Conservation (phyloP, 1,140 invertebrate genomes). For the Adelges cooleyi region DNA sequence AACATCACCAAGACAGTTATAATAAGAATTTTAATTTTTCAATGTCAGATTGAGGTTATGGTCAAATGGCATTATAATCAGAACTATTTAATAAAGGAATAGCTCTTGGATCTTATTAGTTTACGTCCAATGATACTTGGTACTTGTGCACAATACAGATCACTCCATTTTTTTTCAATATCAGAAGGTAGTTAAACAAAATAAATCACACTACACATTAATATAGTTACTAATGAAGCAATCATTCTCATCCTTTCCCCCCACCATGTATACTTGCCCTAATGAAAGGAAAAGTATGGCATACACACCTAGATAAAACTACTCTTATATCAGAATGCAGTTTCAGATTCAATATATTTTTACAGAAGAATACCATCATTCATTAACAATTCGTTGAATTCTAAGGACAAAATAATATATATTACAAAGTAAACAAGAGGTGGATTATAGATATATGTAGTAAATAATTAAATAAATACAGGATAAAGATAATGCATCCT, state of each 20-base stretch:
- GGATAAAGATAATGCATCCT: not conserved
- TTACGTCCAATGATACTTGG: too few relatives aligned
- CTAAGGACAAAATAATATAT: conserved; percentile 15
- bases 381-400: not conserved
- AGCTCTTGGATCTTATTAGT: not conserved
- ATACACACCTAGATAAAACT: conserved; percentile 17
- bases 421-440: not conserved
- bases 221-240: not conserved
- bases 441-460: not conserved
- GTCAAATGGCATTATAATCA: not conserved
- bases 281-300: not conserved
- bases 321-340: conserved; percentile 1
- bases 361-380: conserved; percentile 4
- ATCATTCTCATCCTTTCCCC: not conserved
- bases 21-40: conserved; percentile 1
- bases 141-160: not conserved
- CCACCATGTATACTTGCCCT: not conserved
- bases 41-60: conserved; percentile 15
- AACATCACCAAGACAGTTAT: not conserved
- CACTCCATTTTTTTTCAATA: too few relatives aligned
- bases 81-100: not conserved
- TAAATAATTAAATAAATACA: not conserved
- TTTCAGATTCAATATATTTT: conserved; percentile 17
- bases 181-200: not conserved
- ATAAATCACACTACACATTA: not conserved